These are phyloP conservation scores for Macaria notata DNA, from an alignment of 2,888 invertebrate genomes.

Conservation along the genomic window DNA sequence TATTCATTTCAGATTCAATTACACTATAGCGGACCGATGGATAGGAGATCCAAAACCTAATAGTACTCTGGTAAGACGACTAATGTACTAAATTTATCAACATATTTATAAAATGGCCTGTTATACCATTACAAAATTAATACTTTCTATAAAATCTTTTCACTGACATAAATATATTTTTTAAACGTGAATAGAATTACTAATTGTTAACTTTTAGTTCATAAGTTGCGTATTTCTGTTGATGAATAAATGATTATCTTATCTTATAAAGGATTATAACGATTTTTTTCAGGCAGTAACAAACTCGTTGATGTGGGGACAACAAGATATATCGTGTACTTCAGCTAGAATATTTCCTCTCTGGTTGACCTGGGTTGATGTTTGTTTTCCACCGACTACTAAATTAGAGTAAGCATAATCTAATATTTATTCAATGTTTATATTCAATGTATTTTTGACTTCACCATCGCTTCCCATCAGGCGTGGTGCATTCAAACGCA, in stretches of 20 bases:
- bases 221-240: no score
- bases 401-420: slow-evolving; percentile 51
- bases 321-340: slow-evolving; percentile 68
- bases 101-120: no score
- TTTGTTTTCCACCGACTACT: slow-evolving; percentile 60
- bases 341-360: slow-evolving; percentile 60
- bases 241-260: no score
- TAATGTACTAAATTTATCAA: no score
- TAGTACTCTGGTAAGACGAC: slow-evolving; percentile 53
- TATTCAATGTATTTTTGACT: no score
- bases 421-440: slow-evolving; percentile 1
- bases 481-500: no score
- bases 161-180: no score
- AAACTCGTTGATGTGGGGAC: slow-evolving; percentile 63
- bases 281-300: slow-evolving; percentile 56
- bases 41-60: slow-evolving; percentile 62
- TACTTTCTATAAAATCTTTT: no score
- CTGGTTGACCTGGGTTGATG: slow-evolving; percentile 70
- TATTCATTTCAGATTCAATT: slow-evolving; percentile 56
- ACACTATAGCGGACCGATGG: slow-evolving; percentile 67
- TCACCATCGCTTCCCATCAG: no score
- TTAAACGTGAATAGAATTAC: no score
- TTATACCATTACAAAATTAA: no score
- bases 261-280: neutral
- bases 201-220: no score